Percentiles rank a stretch among this genome's conserved stretches.
Conservation (phyloP, 2,113 vertebrate species). For the Takifugu flavidus region DNA sequence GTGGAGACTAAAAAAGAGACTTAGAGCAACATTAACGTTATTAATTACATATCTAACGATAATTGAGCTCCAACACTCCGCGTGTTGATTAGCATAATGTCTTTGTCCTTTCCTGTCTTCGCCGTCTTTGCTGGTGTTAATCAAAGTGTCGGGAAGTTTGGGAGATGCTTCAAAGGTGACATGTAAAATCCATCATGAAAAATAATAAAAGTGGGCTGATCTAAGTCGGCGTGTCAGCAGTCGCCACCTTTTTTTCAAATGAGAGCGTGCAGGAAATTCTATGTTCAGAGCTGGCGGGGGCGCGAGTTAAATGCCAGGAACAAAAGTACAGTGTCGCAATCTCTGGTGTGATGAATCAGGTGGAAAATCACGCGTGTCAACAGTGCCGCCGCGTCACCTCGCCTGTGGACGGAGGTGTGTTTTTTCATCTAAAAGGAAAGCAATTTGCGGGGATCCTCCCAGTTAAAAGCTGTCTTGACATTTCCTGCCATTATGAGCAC, state of each 20-base stretch:
- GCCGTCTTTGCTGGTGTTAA: constrained; percentile 27
- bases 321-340: constrained; percentile 46
- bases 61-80: constrained; percentile 4
- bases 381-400: constrained; percentile 24
- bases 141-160: constrained; percentile 54
- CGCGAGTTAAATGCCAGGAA: constrained; percentile 55
- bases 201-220: constrained; percentile 45
- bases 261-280: constrained; percentile 49
- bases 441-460: constrained; percentile 59
- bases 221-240: constrained; percentile 46
- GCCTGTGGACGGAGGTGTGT: constrained; percentile 31
- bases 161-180: constrained; percentile 45
- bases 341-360: constrained; percentile 52
- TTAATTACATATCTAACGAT: constrained; percentile 36
- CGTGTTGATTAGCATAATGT: constrained; percentile 46
- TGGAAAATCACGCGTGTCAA: constrained; percentile 48
- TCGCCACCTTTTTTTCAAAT: constrained; percentile 62
- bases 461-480: constrained; percentile 71
- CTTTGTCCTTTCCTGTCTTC: constrained; percentile 51
- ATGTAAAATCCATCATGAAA: constrained; percentile 13
- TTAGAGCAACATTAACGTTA: constrained; percentile 12
- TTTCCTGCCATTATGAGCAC: constrained; percentile 72
- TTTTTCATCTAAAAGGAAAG: constrained; percentile 70
- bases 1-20: not conserved
- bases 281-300: constrained; percentile 51